These are phyloP conservation scores for Myripristis jacobus DNA, from an alignment of 2,797 vertebrate genomes.

Conservation along the genomic window DNA sequence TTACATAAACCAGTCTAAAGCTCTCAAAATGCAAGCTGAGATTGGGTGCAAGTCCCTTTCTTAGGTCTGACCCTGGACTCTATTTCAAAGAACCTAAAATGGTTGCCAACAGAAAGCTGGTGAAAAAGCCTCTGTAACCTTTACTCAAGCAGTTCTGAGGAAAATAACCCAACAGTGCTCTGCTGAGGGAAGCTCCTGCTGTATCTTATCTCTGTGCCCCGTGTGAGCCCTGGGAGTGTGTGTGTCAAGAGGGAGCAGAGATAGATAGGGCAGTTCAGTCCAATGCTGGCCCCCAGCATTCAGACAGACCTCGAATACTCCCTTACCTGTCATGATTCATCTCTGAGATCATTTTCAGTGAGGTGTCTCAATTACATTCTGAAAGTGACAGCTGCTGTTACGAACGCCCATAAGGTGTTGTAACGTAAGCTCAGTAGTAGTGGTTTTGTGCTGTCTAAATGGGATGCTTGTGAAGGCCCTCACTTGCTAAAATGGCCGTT, in stretches of 20 bases:
- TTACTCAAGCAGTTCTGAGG: slow-evolving; percentile 76
- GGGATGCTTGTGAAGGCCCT: slow-evolving; percentile 58
- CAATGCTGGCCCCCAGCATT: slow-evolving; percentile 65
- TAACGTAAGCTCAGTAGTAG: slow-evolving; percentile 39
- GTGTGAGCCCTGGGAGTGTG: slow-evolving; percentile 58
- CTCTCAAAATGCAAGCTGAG: slow-evolving; percentile 21
- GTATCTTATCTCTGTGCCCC: slow-evolving; percentile 74
- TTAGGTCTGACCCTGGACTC: slow-evolving; percentile 18
- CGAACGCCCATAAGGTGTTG: slow-evolving; percentile 49
- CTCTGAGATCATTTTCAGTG: slow-evolving; percentile 61
- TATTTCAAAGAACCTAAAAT: slow-evolving; percentile 52
- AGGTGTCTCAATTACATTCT: slow-evolving; percentile 63
- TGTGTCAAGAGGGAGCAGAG: slow-evolving; percentile 70
- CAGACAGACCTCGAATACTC: slow-evolving; percentile 58
- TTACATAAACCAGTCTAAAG: slow-evolving; percentile 4
- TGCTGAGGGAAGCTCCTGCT: slow-evolving; percentile 72
- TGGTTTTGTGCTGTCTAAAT: slow-evolving; percentile 51
- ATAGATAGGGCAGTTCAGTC: slow-evolving; percentile 71
- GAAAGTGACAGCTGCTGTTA: slow-evolving; percentile 50
- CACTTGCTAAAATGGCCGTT: slow-evolving; percentile 34
- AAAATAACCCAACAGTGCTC: slow-evolving; percentile 76
- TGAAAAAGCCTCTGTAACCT: slow-evolving; percentile 50
- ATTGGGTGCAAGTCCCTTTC: slow-evolving; percentile 5
- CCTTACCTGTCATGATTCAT: slow-evolving; percentile 61
- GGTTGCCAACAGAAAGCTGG: slow-evolving; percentile 47